Percentiles rank a stretch among this genome's conserved stretches.
Evolutionary conservation across 2,113 vertebrate genomes (phyloP).

Genomic region (Sebastes schlegelii): DNA sequence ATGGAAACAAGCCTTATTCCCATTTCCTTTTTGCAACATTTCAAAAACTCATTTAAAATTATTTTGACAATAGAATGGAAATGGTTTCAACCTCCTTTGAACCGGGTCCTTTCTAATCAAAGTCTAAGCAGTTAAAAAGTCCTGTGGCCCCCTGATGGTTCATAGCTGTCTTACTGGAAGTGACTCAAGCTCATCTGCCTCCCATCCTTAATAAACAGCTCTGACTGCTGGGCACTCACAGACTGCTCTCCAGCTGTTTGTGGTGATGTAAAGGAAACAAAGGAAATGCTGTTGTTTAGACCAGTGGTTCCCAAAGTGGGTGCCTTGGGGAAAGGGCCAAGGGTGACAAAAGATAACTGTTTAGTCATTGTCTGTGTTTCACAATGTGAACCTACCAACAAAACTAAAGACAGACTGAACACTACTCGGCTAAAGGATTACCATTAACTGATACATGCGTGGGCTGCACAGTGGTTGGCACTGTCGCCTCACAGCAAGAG

Average conservation of each 20-base stretch:
- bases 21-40: no score
- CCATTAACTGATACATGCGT: no score
- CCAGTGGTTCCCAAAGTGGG: neutral
- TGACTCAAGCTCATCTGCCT: neutral
- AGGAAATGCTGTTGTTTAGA: constrained; percentile 20
- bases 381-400: no score
- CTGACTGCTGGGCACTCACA: neutral
- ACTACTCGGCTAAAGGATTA: no score
- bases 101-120: neutral
- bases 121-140: neutral
- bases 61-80: neutral
- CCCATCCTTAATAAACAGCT: constrained; percentile 17
- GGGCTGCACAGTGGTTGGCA: no score
- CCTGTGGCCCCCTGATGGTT: neutral
- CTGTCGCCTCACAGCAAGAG: no score
- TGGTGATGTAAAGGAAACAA: constrained; percentile 24
- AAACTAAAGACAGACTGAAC: neutral
- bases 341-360: neutral
- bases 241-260: constrained; percentile 25
- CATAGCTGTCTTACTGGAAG: neutral
- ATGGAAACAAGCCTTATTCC: no score
- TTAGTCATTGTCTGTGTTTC: neutral
- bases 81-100: neutral
- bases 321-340: neutral
- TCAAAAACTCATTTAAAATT: no score